Evolutionary conservation across 2,113 vertebrate species (phyloP).

Genomic region (Athene cunicularia): DNA sequence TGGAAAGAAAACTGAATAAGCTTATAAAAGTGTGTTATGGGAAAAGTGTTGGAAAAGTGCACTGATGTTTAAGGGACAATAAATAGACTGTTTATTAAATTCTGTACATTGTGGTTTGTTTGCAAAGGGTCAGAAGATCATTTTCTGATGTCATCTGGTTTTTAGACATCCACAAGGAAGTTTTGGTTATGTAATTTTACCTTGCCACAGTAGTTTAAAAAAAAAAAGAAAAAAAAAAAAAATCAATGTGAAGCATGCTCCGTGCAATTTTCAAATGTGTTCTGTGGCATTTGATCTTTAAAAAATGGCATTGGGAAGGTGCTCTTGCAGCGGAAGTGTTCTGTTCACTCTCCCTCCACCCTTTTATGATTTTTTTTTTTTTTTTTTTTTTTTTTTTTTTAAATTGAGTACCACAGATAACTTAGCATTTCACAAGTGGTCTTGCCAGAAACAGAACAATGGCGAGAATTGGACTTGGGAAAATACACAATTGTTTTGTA

Average conservation of each 20-base stretch:
- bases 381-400: background rate
- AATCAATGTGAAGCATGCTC: background rate
- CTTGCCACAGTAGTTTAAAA: background rate
- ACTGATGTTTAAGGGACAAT: conserved; percentile 18
- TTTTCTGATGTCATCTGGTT: background rate
- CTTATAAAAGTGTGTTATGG: conserved; percentile 16
- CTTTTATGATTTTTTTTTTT: background rate
- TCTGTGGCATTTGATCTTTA: background rate
- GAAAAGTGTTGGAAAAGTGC: conserved; percentile 20
- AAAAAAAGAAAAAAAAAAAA: background rate
- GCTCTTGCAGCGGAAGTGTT: background rate
- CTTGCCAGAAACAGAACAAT: background rate
- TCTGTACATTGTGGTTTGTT: background rate
- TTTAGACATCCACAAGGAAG: background rate
- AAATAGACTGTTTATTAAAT: background rate
- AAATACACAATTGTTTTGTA: background rate
- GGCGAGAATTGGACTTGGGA: background rate
- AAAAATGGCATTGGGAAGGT: background rate
- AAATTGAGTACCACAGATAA: background rate
- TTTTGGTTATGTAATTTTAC: background rate
- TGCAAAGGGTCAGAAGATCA: background rate
- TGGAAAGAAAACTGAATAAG: conserved; percentile 44
- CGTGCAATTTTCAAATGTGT: background rate
- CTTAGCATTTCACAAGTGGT: background rate
- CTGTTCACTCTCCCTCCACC: background rate